Conservation (phyloP, 2,797 vertebrate genomes). For the Vireo griseus region DNA sequence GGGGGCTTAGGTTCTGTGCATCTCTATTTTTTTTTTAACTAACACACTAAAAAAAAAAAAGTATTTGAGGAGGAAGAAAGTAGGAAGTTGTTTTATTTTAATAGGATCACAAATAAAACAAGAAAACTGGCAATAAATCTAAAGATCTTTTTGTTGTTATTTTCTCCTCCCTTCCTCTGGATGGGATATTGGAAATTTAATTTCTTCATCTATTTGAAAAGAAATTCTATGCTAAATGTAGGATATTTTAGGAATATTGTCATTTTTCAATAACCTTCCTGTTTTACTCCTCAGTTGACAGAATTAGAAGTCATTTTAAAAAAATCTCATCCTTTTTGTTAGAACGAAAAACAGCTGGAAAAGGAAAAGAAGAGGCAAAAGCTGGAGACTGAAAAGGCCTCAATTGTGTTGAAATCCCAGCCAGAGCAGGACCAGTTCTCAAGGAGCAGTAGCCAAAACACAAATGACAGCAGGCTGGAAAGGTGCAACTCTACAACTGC, state of each 20-base stretch:
- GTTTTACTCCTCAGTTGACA: not conserved
- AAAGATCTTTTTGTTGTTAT: not conserved
- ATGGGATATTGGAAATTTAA: not conserved
- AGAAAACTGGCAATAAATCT: not conserved
- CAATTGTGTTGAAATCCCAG: not conserved
- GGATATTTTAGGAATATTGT: not conserved
- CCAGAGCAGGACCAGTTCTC: conserved; percentile 41
- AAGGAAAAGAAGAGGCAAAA: conserved; percentile 75
- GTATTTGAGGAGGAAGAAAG: not conserved
- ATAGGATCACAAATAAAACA: not conserved
- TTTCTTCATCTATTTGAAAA: not conserved
- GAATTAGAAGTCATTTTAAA: not conserved
- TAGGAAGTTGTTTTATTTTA: not conserved
- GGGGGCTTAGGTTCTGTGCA: not conserved
- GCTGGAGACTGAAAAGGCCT: conserved; percentile 45
- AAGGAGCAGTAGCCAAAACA: conserved; percentile 45
- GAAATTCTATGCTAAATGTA: not conserved
- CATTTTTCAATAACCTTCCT: not conserved
- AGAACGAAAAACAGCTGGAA: conserved; percentile 86
- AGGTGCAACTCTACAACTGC: conserved; percentile 51
- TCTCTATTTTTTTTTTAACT: not conserved
- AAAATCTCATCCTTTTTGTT: not conserved
- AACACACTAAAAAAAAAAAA: not conserved
- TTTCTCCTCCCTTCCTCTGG: not conserved
- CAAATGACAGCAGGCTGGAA: conserved; percentile 28